Evolutionary conservation across 2,797 vertebrate species (phyloP), one percentile per base, ranked within the genome.

Genomic region (Nyctibius grandis): DNA sequence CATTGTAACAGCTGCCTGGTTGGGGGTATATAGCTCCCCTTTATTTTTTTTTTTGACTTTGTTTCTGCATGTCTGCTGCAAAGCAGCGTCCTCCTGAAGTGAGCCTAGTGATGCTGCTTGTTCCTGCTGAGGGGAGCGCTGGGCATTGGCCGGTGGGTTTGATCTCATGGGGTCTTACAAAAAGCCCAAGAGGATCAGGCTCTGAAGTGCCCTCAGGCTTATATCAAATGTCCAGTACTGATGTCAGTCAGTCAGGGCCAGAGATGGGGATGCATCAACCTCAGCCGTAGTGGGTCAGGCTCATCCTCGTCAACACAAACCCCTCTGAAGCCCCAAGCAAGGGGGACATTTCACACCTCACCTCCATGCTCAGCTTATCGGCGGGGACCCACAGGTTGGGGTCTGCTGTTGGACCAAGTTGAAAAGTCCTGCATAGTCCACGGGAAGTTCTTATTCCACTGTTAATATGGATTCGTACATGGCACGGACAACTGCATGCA

Each of bases 141-240:
- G 68, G 63, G 67, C 59, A 33, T 50, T 7, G 1, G 13, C 21
- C 2, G 0, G 21, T 7, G 64, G 22, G 28, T 36, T 91, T 53
- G 73, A 6, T 68, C 4, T 48, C 20, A 12, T 0, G 5, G 45
- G 47, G 21, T 7, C 48, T 59, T 38, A 56, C 21, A 33, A 67
- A 56, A 57, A 61, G 14, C 45, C 56, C 12, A 15, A 44, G 38
- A 59, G 28, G 18, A 54, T 12, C 44, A 9, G 28, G 25, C 36
- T 44, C 42, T 34, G 51, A 73, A 45, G 38, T 25, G 44, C 8
- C 38, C 29, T 38, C 59, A 25, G 42, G 29, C 5, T 56, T 17
- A 3, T 20, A 23, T 6, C 1, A 1, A 33, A 26, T 23, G 38
- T 11, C 48, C 2, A 0, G 25, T 33, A n/a, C 3, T 1, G 5